Conservation (phyloP, 1,140 invertebrate genomes). For the Pogonus chalceus region DNA sequence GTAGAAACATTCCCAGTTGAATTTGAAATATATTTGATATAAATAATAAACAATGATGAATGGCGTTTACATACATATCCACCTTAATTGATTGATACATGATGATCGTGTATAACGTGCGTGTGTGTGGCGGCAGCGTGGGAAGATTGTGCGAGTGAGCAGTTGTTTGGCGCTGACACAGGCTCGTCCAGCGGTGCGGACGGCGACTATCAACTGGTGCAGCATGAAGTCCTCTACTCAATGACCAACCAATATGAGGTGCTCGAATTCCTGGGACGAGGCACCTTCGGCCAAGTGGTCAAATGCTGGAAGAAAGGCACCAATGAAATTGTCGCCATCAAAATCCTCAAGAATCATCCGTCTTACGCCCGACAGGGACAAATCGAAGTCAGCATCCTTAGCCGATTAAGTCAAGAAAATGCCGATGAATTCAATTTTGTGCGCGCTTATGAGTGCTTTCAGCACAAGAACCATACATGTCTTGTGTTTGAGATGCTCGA, state of each 20-base stretch:
- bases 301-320: conserved; percentile 99
- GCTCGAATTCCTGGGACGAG: conserved; percentile 94
- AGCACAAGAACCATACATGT: conserved; percentile 99
- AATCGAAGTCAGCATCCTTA: conserved; percentile 98
- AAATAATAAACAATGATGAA: too few species aligned
- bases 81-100: background rate
- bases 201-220: conserved; percentile 95
- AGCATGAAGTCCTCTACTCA: conserved; percentile 96
- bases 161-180: conserved; percentile 26
- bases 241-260: conserved; percentile 91
- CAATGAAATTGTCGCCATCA: conserved; percentile 99
- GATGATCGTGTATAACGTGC: conserved; percentile 12
- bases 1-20: too few species aligned
- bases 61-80: conserved; percentile 8
- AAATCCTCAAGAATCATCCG: conserved; percentile 99
- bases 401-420: conserved; percentile 96
- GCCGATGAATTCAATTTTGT: conserved; percentile 99
- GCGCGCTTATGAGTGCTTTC: conserved; percentile 98
- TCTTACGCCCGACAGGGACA: conserved; percentile 99
- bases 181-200: conserved; percentile 69
- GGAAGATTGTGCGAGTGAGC: conserved; percentile 21
- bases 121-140: conserved; percentile 13
- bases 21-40: too few species aligned
- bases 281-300: conserved; percentile 98
- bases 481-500: conserved; percentile 99